Base-by-base conservation (phyloP, 2,888 invertebrate genomes). In the Odontothrips loti region DNA sequence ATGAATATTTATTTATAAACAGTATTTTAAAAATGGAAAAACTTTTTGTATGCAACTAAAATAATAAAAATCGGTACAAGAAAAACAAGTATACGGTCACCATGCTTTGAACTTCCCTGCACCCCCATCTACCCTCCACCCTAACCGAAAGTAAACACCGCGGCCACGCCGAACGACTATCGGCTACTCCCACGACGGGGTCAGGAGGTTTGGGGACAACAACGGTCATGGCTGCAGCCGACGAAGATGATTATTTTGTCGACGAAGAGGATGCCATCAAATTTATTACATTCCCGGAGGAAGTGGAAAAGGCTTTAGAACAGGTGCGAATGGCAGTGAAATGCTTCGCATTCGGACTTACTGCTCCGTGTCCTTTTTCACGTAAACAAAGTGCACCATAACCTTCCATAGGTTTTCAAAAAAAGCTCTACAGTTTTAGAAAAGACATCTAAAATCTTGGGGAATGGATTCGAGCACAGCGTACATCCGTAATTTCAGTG, bases 241-340 rank as follows among this genome's bases (percentile, higher is more conserved):
- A 85, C 79, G 88, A 88, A 63, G 88, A 88, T 27, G 87, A 88
- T 47, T 86, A 86, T 80, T 83, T 86, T 48, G 68, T 68, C 68
- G 68, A 68, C n/a, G 88, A 90, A 43, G 90, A 91, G 83, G 88
- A 90, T 83, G 88, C 88, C 82, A 88, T 89, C 17, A 89, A 88
- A 75, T 86, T 90, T 82, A 88, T 90, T 81, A 88, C 87, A 58
- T 95, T 97, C 86, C 94, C 96, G 1, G 92, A 93, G 81, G 95
- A 96, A 85, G 97, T 97, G 10, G 94, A 96, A 88, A 93, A 91
- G 86, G 95, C 96, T 1, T 96, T 97, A 83, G 96, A 97, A 87
- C 92, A 93, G 90, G 94, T 92, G 86, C 34, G 34, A 85, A 63
- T 43, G 10, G 6, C 79, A 2, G 47, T 63, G 47, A 47, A 48